These are phyloP conservation scores for Cybosia mesomella DNA, from an alignment of 2,888 invertebrate genomes.

Conservation along the genomic window DNA sequence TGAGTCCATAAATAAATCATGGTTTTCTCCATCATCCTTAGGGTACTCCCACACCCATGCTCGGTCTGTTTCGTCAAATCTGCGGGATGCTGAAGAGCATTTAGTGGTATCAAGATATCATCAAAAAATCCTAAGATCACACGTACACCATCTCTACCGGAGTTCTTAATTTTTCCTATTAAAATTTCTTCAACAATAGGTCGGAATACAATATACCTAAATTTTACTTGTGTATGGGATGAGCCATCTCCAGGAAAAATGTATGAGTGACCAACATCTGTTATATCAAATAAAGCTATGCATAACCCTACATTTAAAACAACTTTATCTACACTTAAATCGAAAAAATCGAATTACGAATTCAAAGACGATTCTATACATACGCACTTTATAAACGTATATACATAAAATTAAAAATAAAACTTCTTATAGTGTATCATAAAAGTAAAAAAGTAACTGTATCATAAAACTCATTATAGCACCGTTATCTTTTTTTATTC, in stretches of 20 bases:
- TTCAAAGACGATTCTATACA: too few species aligned
- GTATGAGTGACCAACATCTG: conserved; percentile 95
- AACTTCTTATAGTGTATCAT: too few species aligned
- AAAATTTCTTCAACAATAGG: conserved; percentile 98
- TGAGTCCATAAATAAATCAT: conserved; percentile 97
- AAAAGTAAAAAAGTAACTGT: too few species aligned
- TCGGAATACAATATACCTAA: conserved; percentile 97
- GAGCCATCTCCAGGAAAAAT: conserved; percentile 98
- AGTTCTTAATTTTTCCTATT: conserved; percentile 96
- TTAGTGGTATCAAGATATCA: conserved; percentile 97
- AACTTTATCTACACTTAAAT: too few species aligned
- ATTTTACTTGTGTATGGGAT: conserved; percentile 96
- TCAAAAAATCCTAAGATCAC: conserved; percentile 98
- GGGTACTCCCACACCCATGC: conserved; percentile 99
- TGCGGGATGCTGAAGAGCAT: conserved; percentile 97
- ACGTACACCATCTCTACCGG: conserved; percentile 96
- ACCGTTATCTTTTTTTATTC: too few species aligned
- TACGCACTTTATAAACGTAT: too few species aligned
- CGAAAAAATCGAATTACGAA: too few species aligned
- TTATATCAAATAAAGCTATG: conserved; percentile 96
- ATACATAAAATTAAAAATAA: too few species aligned
- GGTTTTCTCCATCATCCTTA: conserved; percentile 92
- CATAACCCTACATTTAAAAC: conserved; percentile 97
- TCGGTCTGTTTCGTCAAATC: conserved; percentile 96
- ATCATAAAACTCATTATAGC: too few species aligned